These are phyloP conservation scores for Pseudobourletiella spinata DNA, from an alignment of 1,140 invertebrate genomes.

Conservation along the genomic window DNA sequence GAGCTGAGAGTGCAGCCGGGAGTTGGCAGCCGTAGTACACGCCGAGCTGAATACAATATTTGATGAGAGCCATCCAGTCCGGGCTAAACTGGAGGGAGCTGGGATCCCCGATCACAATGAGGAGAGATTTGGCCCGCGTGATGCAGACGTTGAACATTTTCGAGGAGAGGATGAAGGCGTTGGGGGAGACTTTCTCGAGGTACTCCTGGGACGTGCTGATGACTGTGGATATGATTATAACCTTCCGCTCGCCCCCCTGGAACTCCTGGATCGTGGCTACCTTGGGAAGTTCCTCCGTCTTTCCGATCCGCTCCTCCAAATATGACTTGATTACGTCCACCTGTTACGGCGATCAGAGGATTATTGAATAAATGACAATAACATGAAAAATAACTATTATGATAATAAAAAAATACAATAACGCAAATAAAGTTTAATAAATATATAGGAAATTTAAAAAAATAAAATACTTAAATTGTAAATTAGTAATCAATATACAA, in stretches of 20 bases:
- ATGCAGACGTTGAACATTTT: conserved; percentile 79
- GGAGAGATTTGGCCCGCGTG: conserved; percentile 65
- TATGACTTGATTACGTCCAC: conserved; percentile 55
- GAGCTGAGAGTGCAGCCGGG: conserved; percentile 37
- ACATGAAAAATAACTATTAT: too few species aligned
- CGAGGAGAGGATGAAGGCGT: conserved; percentile 69
- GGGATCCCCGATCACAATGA: conserved; percentile 77
- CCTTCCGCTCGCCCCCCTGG: conserved; percentile 80
- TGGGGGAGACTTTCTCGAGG: conserved; percentile 47
- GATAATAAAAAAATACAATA: too few species aligned
- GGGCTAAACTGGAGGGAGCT: conserved; percentile 57
- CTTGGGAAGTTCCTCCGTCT: conserved; percentile 61
- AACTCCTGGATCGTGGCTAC: conserved; percentile 92
- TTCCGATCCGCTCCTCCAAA: conserved; percentile 44
- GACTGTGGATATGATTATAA: conserved; percentile 81
- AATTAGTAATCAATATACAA: too few species aligned
- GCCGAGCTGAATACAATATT: conserved; percentile 53
- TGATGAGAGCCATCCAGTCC: conserved; percentile 60
- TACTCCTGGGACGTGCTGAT: conserved; percentile 48
- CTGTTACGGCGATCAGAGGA: conserved; percentile 41
- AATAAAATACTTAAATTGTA: too few species aligned
- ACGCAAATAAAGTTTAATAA: too few species aligned
- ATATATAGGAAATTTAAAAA: too few species aligned
- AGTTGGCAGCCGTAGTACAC: conserved; percentile 57
- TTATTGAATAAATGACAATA: not conserved